Conservation (phyloP, 2,888 invertebrate species). For the Ophraella communa region DNA sequence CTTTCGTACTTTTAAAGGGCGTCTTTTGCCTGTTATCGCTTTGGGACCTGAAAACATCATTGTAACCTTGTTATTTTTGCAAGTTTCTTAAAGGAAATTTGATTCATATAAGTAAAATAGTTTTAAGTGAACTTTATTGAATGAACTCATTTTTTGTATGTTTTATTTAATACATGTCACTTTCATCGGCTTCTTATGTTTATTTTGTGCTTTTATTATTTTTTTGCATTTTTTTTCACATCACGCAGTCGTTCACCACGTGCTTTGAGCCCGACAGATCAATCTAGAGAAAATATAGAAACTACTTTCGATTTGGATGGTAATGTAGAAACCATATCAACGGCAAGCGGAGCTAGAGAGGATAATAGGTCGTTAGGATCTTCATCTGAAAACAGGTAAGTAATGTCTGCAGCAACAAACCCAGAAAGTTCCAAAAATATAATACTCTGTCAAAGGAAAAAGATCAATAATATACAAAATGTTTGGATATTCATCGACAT, state of each 20-base stretch:
- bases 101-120: too few relatives aligned
- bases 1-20: too few relatives aligned
- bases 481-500: too few relatives aligned
- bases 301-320: conserved; percentile 91
- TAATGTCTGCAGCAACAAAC: too few relatives aligned
- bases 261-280: conserved; percentile 58
- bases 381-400: conserved; percentile 80
- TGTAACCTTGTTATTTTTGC: too few relatives aligned
- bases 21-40: too few relatives aligned
- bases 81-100: too few relatives aligned
- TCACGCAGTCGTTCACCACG: conserved; percentile 56
- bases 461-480: too few relatives aligned
- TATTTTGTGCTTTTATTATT: conserved; percentile 32
- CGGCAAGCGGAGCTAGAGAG: conserved; percentile 80
- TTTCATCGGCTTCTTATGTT: neutral
- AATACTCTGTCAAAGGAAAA: too few relatives aligned
- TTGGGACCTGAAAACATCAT: too few relatives aligned
- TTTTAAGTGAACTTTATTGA: too few relatives aligned
- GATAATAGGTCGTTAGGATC: conserved; percentile 69
- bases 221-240: conserved; percentile 28
- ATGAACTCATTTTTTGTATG: neutral
- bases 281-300: conserved; percentile 77
- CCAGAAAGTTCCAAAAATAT: too few relatives aligned
- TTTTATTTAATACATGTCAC: conserved; percentile 3
- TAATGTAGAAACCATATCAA: conserved; percentile 89